Evolutionary conservation across 2,888 invertebrate genomes (phyloP), one percentile per base, ranked within the genome.

Genomic region (Mactromeris polynyma): DNA sequence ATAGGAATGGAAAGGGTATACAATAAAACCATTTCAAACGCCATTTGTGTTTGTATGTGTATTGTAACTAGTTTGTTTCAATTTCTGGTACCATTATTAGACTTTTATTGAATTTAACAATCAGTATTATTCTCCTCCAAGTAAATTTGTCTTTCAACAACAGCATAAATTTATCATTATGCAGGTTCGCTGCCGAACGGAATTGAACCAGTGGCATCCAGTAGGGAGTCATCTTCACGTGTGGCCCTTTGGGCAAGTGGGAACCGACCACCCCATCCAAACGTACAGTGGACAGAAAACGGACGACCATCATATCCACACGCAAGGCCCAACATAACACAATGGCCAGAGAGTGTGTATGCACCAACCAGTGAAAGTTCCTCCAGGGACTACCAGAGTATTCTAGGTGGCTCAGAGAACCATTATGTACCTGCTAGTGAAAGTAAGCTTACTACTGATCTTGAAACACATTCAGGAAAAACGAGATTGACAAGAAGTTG

Each of bases 321-420:
- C 19, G 21, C 73, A 14, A 69, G 73, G n/a, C 21, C 83, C 0
- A 40, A 73, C 38, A 46, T 73, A 7, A 31, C 73, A 46, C 83
- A 42, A 21, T 84, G 84, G 84, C 46, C 73, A 38, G 84, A 84
- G 31, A 78, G 42, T 51, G 77, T 84, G 19, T 84, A 84, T 51
- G 42, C 46, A n/a, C 84, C 84, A 54, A 38, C 31, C 21, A 84
- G 84, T 54, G 84, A 84, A 38, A 54, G 84, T 38, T 84, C 84
- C 4, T 84, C 84, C 14, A 42, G 78, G 42, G 84, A 84, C 38
- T 84, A 84, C 38, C 84, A 84, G 26, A 84, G 84, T 51, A 84
- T 84, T 14, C 78, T 77, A 9, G 84, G 84, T 19, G 84, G 78
- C 14, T 84, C 84, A 19, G 84, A 84, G 14, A 84, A 84, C 46